These are phyloP conservation scores for Luidia sarsii DNA, from an alignment of 53 echinoderm and acorn worm genomes.

Conservation along the genomic window DNA sequence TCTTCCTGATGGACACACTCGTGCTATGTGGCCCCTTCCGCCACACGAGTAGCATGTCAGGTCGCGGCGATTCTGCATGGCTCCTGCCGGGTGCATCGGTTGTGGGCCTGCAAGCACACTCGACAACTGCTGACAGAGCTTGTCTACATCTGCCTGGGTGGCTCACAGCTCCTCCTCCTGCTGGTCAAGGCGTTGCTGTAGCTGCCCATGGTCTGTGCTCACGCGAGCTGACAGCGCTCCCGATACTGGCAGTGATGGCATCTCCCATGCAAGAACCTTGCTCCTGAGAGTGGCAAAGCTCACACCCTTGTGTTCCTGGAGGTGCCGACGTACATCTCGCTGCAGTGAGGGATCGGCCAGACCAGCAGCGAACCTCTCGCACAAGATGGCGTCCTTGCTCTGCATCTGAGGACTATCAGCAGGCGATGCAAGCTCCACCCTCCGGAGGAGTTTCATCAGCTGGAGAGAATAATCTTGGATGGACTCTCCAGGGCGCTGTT, in stretches of 20 bases:
- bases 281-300: background rate
- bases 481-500: background rate
- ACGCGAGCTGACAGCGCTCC: background rate
- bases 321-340: too few relatives aligned
- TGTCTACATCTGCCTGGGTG: background rate
- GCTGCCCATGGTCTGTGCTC: background rate
- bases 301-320: background rate
- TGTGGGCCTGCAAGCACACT: background rate
- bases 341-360: background rate
- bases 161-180: too few relatives aligned
- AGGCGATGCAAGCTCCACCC: background rate
- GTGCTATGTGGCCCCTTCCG: too few relatives aligned
- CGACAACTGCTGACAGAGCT: background rate
- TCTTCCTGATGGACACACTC: conserved; percentile 1
- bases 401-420: background rate
- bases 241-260: background rate
- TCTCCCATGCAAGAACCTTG: conserved; percentile 1
- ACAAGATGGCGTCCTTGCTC: background rate
- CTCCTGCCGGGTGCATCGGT: too few relatives aligned
- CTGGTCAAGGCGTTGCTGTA: background rate
- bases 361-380: background rate
- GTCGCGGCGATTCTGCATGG: background rate
- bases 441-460: background rate
- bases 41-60: too few relatives aligned
- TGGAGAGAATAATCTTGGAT: background rate